Conservation (phyloP, 2,113 vertebrate genomes). For the Hyperopisus bebe region DNA sequence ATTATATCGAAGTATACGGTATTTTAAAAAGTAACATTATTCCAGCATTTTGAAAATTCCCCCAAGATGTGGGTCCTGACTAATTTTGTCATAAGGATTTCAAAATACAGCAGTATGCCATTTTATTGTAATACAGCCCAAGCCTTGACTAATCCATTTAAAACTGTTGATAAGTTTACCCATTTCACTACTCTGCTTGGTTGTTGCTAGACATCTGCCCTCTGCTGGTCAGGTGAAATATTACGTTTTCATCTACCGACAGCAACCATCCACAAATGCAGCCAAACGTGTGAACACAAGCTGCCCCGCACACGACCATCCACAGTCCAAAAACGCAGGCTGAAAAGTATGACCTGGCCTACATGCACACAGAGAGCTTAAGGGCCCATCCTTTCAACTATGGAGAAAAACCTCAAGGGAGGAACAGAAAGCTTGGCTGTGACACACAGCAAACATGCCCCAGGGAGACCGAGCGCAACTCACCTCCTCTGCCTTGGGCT, state of each 20-base stretch:
- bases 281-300: constrained; percentile 13
- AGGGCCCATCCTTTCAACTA: neutral
- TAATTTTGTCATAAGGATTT: neutral
- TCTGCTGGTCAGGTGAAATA: neutral
- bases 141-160: neutral
- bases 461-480: neutral
- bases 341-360: neutral
- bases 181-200: neutral
- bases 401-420: neutral
- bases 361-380: neutral
- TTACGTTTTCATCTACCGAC: neutral
- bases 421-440: constrained; percentile 24
- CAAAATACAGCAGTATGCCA: neutral
- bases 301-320: neutral
- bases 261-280: neutral
- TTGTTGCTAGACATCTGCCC: neutral
- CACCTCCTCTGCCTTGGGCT: constrained; percentile 72
- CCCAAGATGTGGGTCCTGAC: neutral
- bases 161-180: neutral
- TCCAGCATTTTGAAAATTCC: neutral
- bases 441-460: constrained; percentile 10
- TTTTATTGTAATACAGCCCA: neutral
- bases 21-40: neutral
- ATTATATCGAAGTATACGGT: neutral
- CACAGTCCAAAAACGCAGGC: too few species aligned